A percentile compares a stretch with the other conserved stretches of the same genome.
Conservation (phyloP, 2,797 vertebrate genomes). For the Smutsia temminckii region DNA sequence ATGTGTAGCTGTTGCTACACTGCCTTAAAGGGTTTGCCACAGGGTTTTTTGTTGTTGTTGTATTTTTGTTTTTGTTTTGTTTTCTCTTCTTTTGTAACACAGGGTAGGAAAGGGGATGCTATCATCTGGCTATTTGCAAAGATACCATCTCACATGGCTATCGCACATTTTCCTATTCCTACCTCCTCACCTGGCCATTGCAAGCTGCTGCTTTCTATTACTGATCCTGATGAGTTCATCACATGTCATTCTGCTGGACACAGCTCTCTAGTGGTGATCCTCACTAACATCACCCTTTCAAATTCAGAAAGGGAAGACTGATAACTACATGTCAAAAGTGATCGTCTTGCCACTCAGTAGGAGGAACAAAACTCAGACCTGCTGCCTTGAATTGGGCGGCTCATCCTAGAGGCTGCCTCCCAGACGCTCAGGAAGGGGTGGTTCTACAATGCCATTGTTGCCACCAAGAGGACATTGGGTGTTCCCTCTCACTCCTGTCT, state of each 20-base stretch:
- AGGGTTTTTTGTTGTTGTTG: neutral
- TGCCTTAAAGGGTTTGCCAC: neutral
- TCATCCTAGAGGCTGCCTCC: neutral
- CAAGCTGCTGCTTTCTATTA: neutral
- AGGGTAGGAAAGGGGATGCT: neutral
- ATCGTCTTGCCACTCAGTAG: neutral
- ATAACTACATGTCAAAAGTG: neutral
- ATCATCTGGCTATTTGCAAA: neutral
- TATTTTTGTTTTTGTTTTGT: too few species aligned
- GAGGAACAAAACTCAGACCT: neutral
- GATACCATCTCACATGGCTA: neutral
- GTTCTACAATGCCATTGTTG: neutral
- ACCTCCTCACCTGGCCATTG: neutral
- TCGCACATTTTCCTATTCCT: neutral
- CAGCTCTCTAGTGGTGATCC: neutral
- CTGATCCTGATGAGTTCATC: neutral
- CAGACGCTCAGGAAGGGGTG: neutral
- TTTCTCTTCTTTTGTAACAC: neutral
- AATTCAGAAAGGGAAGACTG: neutral
- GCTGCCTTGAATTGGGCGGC: neutral
- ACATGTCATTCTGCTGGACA: neutral
- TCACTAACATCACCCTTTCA: neutral
- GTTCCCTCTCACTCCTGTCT: neutral
- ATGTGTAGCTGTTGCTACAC: neutral
- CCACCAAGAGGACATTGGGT: neutral